Evolutionary conservation across 2,797 vertebrate species (phyloP), one percentile per base, ranked within the genome.

Genomic region (Glyptemys insculpta): DNA sequence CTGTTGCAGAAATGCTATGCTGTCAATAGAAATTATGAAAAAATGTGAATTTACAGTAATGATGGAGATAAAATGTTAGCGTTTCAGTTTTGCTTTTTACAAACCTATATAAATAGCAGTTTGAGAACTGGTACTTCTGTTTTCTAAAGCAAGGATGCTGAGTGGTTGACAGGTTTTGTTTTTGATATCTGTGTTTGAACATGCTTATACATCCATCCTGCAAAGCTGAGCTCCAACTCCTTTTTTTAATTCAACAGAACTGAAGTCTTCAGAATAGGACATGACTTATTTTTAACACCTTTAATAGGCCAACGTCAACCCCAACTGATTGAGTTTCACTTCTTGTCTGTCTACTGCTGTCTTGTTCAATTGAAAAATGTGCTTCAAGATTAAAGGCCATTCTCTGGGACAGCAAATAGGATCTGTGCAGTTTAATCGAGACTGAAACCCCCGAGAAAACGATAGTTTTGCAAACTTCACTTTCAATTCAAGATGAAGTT

Each of bases 261-360:
- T 68, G 53, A 91, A 89, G 90, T 88, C 54, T 93, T 91, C 85
- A 83, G n/a, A 95, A 91, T 57, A 74, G 81, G 29, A 89, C 8
- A 10, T 49, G 86, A 87, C 82, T 93, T 90, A 80, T 79, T 83
- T 91, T 91, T 88, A 87, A 85, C 83, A 92, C 8, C 29, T 87
- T 94, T 90, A 96, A 79, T 47, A 27, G 83, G 83, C 19, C 56
- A 4, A 41, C 90, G 83, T 85, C 91, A 92, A 12, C 6, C 9
- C 57, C 12, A 11, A 44, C 56, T 94, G 91, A 95, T 49, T 78
- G 41, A 93, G 52, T 88, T 86, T 92, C 0, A 0, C 25, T 50
- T 25, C 31, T 44, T 37, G 12, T 14, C 68, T 83, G 14, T 65
- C 84, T 81, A 83, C 47, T 80, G 53, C 23, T 79, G 34, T 83